A percentile compares a stretch with the other conserved stretches of the same genome.
Evolutionary conservation across 2,797 vertebrate genomes (phyloP).

Genomic region (Buceros bicornis): DNA sequence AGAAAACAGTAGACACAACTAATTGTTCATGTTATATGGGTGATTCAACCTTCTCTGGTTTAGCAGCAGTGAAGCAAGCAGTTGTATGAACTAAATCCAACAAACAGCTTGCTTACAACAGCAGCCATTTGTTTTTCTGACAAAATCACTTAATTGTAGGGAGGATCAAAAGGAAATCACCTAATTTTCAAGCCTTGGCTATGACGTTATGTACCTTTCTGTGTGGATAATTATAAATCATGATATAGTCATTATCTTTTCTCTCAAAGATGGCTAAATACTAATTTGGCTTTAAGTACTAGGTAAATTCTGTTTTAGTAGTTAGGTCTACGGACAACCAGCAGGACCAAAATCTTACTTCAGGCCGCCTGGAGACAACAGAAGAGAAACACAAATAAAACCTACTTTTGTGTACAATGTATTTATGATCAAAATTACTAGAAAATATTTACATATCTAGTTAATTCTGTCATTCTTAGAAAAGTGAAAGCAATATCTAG

Average conservation of each 20-base stretch:
- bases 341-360: not conserved
- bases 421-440: not conserved
- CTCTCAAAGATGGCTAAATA: not conserved
- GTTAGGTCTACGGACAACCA: not conserved
- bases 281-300: not conserved
- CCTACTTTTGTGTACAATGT: not conserved
- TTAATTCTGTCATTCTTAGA: not conserved
- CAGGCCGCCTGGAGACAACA: not conserved
- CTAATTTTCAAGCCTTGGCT: slow-evolving; percentile 34
- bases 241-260: slow-evolving; percentile 12
- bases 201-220: slow-evolving; percentile 29
- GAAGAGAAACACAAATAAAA: not conserved
- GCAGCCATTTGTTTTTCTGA: slow-evolving; percentile 45
- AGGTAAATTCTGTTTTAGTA: not conserved
- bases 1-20: slow-evolving; percentile 6
- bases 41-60: slow-evolving; percentile 4
- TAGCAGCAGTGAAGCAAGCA: slow-evolving; percentile 5
- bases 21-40: not conserved
- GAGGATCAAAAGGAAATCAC: slow-evolving; percentile 42
- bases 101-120: slow-evolving; percentile 45
- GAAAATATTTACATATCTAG: not conserved
- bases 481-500: not conserved
- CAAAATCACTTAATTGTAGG: slow-evolving; percentile 27
- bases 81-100: slow-evolving; percentile 13
- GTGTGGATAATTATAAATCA: slow-evolving; percentile 31